A percentile compares a stretch with the other conserved stretches of the same genome.
These are phyloP conservation scores for Pediacus dermestoides DNA, from an alignment of 2,888 invertebrate species.

Conservation along the genomic window DNA sequence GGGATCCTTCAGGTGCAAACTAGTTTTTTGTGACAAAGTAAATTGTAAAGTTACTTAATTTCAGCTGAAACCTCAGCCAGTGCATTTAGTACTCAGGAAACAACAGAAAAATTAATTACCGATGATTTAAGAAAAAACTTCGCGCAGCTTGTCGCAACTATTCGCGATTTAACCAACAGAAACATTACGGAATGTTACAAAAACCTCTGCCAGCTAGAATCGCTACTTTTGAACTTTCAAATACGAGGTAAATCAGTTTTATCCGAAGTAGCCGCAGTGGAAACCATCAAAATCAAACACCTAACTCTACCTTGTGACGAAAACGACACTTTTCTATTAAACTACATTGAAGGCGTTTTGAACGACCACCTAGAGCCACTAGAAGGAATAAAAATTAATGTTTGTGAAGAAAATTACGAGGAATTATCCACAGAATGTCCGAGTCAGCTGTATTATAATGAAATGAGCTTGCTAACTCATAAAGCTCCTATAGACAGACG, in stretches of 20 bases:
- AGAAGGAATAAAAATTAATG: slow-evolving; percentile 25
- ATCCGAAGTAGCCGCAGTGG: slow-evolving; percentile 27
- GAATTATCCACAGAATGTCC: slow-evolving; percentile 12
- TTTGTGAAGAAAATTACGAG: slow-evolving; percentile 21
- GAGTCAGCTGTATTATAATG: slow-evolving; percentile 21
- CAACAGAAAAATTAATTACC: background rate
- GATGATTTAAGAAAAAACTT: slow-evolving; percentile 27
- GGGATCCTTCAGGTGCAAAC: too few relatives aligned
- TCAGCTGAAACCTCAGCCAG: too few relatives aligned
- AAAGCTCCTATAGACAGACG: slow-evolving; percentile 22
- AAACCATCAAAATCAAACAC: slow-evolving; percentile 31
- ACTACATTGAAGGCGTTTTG: slow-evolving; percentile 34
- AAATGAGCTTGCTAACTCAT: slow-evolving; percentile 20
- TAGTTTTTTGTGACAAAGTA: too few relatives aligned
- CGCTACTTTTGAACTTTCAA: slow-evolving; percentile 34
- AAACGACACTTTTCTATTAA: slow-evolving; percentile 13
- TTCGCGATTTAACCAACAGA: slow-evolving; percentile 27
- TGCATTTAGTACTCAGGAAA: too few relatives aligned
- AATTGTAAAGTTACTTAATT: too few relatives aligned
- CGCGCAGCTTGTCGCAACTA: slow-evolving; percentile 26
- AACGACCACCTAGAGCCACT: slow-evolving; percentile 26
- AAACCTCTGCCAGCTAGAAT: slow-evolving; percentile 32
- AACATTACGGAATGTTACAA: slow-evolving; percentile 26
- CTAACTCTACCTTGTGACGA: slow-evolving; percentile 7
- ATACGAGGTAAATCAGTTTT: slow-evolving; percentile 37